Evolutionary conservation across 2,797 vertebrate genomes (phyloP), one percentile per base, ranked within the genome.

Genomic region (Helarctos malayanus): DNA sequence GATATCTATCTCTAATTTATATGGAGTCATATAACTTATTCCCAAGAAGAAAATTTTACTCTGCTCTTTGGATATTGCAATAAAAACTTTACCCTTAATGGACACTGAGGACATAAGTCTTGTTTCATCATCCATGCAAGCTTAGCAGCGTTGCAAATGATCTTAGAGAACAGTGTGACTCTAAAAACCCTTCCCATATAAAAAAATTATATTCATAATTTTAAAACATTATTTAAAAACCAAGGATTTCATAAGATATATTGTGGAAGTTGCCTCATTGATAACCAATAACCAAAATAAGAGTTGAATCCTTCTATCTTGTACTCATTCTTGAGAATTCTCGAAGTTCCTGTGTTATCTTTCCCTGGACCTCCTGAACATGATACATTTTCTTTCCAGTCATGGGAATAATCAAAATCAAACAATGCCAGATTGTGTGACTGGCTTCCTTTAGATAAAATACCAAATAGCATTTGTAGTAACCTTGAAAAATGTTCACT

Each of bases 381-480:
- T 49, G 82, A 81, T n/a, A 61, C 21, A 68, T 61, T 88, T 91
- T 93, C 71, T 76, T 91, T 95, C 73, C 21, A 25, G 13, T 89
- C 54, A 8, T 59, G 25, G 29, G 9, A 78, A 93, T 84, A 85
- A 79, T 63, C n/a, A 65, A 69, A 84, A 80, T 59, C 59, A 92
- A 90, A 65, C 57, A 56, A 79, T 84, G 27, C 52, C 52, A 57
- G 52, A 93, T 88, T 69, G 47, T 56, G 32, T 87, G 73, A 80
- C 49, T 80, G 71, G 35, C 45, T 69, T 93, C 47, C 83, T 84
- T 80, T 84, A 61, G 57, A 76, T 84, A 93, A 93, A 89, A 83
- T 83, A 71, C 59, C 57, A 19, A 84, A 69, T 25, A 91, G 19
- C 19, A 73, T 61, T 90, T 92, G 65, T 52, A 52, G 27, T 96